These are phyloP conservation scores for Drosophila melanocephala DNA, from an alignment of 2,888 invertebrate species.

Conservation along the genomic window DNA sequence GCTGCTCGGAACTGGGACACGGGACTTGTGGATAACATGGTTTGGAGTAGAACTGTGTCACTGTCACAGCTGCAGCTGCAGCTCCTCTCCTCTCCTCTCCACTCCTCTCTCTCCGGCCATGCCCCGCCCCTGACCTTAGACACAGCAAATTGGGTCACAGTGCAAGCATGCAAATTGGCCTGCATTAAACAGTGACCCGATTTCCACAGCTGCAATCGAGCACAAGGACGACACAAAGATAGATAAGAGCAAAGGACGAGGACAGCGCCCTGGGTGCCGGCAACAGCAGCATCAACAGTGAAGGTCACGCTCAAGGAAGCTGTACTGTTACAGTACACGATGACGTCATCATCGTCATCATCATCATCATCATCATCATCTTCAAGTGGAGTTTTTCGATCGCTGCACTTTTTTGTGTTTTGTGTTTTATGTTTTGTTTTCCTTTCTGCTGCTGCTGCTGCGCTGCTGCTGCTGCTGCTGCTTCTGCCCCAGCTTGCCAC, in stretches of 20 bases:
- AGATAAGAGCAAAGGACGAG: slow-evolving; percentile 5
- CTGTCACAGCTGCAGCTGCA: neutral
- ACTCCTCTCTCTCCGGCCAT: neutral
- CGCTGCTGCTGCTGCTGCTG: neutral
- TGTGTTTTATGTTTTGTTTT: slow-evolving; percentile 6
- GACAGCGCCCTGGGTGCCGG: slow-evolving; percentile 11
- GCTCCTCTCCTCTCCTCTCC: neutral
- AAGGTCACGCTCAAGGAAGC: slow-evolving; percentile 38
- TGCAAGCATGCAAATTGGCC: slow-evolving; percentile 52
- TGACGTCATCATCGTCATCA: slow-evolving; percentile 21
- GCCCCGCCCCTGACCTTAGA: slow-evolving; percentile 30
- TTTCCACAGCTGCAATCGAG: slow-evolving; percentile 24
- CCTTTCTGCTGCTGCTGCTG: neutral
- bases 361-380: slow-evolving; percentile 23
- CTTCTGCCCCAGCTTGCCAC: slow-evolving; percentile 22
- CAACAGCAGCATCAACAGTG: neutral
- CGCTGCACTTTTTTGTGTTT: slow-evolving; percentile 12
- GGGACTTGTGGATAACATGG: neutral
- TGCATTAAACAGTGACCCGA: slow-evolving; percentile 38
- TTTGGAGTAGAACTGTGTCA: slow-evolving; percentile 38
- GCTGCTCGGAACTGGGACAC: slow-evolving; percentile 10
- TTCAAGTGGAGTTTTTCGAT: slow-evolving; percentile 17
- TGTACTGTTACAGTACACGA: neutral
- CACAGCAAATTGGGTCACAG: slow-evolving; percentile 54
- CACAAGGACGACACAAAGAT: slow-evolving; percentile 5